Base-by-base conservation (phyloP, 2,113 vertebrate species). In the Pachycephala philippinensis region DNA sequence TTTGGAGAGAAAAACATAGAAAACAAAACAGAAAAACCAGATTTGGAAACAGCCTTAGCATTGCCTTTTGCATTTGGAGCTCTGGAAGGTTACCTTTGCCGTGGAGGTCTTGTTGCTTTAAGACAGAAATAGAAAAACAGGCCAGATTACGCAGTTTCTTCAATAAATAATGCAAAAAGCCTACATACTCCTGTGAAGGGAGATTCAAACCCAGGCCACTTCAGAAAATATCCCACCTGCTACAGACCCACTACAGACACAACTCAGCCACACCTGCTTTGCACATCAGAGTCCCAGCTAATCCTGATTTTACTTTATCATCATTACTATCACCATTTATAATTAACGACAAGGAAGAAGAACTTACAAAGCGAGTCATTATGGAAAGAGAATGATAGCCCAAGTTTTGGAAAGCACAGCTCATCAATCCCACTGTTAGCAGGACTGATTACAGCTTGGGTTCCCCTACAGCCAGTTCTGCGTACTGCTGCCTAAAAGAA, bases 111-210 rank as follows among this genome's bases (percentile, higher is more conserved):
- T 65, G 69, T 4, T 81, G 83, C 96, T 94, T 76, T 66, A 92
- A 90, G 94, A 70, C 91, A 47, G 80, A 75, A 96, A 97, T 87
- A 95, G 94, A 81, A 84, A 82, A 86, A 39, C 20, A 52, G 89
- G 26, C 24, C 68, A 10, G 64, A 84, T 95, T 95, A 97, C 17
- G 30, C 60, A 81, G 78, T 90, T 86, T 92, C 91, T 70, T 66
- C 72, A 95, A 90, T 93, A 95, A 96, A 95, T 95, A 95, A 96
- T 92, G 93, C 90, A 96, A 74, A 88, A 81, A 11, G 50, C 35
- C 66, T n/a, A 9, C 0, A 0, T n/a, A 13, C 15, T 31, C 70
- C 66, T 50, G 71, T 15, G 60, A 86, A 33, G n/a, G 1, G 71
- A 92, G 59, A 65, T 14, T 61, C 91, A 74, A 70, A 65, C 44